Evolutionary conservation across 2,888 invertebrate genomes (phyloP).

Genomic region (Priocnemis perturbator): DNA sequence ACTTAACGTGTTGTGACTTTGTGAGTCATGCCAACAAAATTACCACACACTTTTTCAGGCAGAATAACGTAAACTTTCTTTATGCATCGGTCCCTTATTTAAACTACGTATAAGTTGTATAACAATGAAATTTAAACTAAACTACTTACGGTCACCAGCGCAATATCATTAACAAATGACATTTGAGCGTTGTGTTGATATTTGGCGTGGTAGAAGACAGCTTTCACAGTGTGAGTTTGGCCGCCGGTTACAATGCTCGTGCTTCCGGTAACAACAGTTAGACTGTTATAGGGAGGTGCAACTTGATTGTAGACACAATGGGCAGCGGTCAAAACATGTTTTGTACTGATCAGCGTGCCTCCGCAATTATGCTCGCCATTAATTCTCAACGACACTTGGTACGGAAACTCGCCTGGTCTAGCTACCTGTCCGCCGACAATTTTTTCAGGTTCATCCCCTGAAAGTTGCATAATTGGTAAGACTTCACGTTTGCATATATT

Average conservation of each 20-base stretch:
- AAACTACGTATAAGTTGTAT: too few species aligned
- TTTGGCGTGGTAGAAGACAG: conserved; percentile 8
- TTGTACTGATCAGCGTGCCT: conserved; percentile 50
- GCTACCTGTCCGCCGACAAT: conserved; percentile 55
- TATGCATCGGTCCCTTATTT: too few species aligned
- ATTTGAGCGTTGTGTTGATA: conserved; percentile 19
- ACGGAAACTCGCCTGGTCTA: conserved; percentile 52
- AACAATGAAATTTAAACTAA: too few species aligned
- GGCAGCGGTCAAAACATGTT: conserved; percentile 60
- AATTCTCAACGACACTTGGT: conserved; percentile 54
- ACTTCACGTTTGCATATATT: too few species aligned
- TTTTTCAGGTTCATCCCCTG: conserved; percentile 37
- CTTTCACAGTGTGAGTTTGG: conserved; percentile 25
- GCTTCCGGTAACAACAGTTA: conserved; percentile 34
- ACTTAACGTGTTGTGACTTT: too few species aligned
- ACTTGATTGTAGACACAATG: conserved; percentile 44
- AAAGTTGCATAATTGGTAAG: too few species aligned
- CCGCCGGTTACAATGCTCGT: conserved; percentile 22
- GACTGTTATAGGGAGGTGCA: neutral
- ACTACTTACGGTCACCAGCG: conserved; percentile 49
- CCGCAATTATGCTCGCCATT: conserved; percentile 54
- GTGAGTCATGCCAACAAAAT: too few species aligned
- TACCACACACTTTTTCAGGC: too few species aligned
- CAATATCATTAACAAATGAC: conserved; percentile 48
- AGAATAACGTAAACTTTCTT: too few species aligned